A percentile compares a stretch with the other conserved stretches of the same genome.
Evolutionary conservation across 1,140 invertebrate species (phyloP).

Genomic region (Oedothorax gibbosus): DNA sequence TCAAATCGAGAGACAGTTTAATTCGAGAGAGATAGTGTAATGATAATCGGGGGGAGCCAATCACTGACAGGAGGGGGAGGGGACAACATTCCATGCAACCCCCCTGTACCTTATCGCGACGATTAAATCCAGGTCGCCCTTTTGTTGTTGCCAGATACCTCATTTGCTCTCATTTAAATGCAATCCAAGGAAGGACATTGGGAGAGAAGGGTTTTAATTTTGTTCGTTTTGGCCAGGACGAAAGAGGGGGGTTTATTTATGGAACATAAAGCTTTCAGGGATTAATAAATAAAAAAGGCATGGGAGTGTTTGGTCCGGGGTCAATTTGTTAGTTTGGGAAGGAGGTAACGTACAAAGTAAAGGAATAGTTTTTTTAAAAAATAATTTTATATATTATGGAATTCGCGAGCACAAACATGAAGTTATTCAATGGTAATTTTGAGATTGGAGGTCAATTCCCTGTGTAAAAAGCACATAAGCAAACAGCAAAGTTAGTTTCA

Average conservation of each 20-base stretch:
- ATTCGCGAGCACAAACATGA: too few species aligned
- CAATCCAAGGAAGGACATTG: conserved; percentile 43
- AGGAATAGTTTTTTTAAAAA: too few species aligned
- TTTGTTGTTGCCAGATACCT: conserved; percentile 24
- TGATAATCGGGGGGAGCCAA: conserved; percentile 53
- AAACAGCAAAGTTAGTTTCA: too few species aligned
- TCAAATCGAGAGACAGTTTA: conserved; percentile 57
- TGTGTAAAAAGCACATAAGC: too few species aligned
- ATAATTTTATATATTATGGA: too few species aligned
- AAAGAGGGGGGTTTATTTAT: conserved; percentile 36
- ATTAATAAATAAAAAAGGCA: conserved; percentile 26
- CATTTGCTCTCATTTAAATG: conserved; percentile 58
- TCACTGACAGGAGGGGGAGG: conserved; percentile 23
- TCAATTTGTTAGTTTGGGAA: background rate
- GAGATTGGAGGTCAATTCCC: too few species aligned
- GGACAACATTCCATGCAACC: background rate
- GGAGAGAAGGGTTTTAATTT: conserved; percentile 47
- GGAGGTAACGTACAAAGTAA: too few species aligned
- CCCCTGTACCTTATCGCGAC: conserved; percentile 36
- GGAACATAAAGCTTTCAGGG: conserved; percentile 53
- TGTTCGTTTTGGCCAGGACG: conserved; percentile 40
- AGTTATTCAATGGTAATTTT: too few species aligned
- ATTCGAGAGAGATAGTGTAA: conserved; percentile 58
- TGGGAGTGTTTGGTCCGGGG: background rate
- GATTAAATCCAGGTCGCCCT: conserved; percentile 52